Evolutionary conservation across 2,797 vertebrate species (phyloP).

Genomic region (Emydoidea blandingii): DNA sequence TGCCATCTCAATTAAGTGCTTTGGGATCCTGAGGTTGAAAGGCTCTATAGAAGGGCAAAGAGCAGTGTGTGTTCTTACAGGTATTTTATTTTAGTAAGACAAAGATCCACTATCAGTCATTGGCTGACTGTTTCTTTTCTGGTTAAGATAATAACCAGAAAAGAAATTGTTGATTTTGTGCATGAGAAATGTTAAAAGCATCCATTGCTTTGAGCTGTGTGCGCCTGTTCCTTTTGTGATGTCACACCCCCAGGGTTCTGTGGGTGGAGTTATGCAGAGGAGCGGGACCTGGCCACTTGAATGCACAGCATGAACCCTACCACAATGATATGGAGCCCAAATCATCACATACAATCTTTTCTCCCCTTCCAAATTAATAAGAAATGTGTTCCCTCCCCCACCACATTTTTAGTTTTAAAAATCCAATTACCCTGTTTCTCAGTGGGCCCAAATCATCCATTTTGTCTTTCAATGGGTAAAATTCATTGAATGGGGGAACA

Average conservation of each 20-base stretch:
- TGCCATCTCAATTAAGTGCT: not conserved
- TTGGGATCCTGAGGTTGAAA: not conserved
- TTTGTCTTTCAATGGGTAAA: not conserved
- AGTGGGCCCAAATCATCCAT: not conserved
- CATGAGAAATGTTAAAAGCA: not conserved
- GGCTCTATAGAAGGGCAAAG: not conserved
- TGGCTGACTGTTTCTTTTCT: not conserved
- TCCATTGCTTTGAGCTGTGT: not conserved
- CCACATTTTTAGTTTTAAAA: not conserved
- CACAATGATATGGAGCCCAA: not conserved
- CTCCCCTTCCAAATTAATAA: not conserved
- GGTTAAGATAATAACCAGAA: not conserved
- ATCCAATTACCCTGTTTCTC: not conserved
- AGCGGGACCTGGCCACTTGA: not conserved
- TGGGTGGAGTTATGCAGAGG: not conserved
- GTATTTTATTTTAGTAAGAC: not conserved
- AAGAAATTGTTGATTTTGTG: not conserved
- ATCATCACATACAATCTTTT: not conserved
- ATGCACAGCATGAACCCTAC: accelerated
- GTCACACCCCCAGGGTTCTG: not conserved
- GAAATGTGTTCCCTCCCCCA: not conserved
- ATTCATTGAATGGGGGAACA: not conserved
- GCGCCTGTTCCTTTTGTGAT: not conserved
- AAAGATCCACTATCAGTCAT: not conserved
- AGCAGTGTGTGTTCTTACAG: not conserved